phyloP scores from a whole-genome alignment of 1,140 invertebrate genomes.

The silkworm (Bombyx mori) region ASM3026992v2 NC_085110.1:10632001-10632500 shows the following conservation, averaged over 20 bases:
- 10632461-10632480: constrained; percentile 19
- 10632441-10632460: constrained; percentile 27
- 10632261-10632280: constrained; percentile 30
- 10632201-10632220: too few species aligned
- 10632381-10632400: constrained; percentile 51
- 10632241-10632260: constrained; percentile 18
- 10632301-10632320: constrained; percentile 31
- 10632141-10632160: too few species aligned
- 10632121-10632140: too few species aligned
- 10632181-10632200: too few species aligned
- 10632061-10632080: too few species aligned
- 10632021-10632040: too few species aligned
- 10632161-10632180: too few species aligned
- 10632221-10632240: constrained; percentile 20
- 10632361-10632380: constrained; percentile 60
- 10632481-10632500: constrained; percentile 19
- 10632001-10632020: too few species aligned
- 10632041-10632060: too few species aligned
- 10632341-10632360: constrained; percentile 29
- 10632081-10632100: too few species aligned
- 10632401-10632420: constrained; percentile 34
- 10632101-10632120: too few species aligned
- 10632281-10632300: constrained; percentile 44
- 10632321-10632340: constrained; percentile 25
- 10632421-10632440: constrained; percentile 47